These are phyloP conservation scores for Tetrao urogallus DNA, from an alignment of 2,113 vertebrate genomes.

Conservation along the genomic window DNA sequence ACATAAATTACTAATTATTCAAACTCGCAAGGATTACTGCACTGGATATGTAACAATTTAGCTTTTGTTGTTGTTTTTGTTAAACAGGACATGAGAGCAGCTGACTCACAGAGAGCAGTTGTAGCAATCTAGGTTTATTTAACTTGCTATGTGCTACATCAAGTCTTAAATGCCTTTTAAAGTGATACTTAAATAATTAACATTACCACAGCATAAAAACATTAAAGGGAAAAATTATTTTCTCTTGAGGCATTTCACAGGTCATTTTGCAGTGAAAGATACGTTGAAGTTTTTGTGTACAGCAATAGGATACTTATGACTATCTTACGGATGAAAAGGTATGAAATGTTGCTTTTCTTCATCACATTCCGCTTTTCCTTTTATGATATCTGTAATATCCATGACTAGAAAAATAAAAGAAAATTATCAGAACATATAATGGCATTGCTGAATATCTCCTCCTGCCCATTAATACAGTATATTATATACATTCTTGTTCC, in stretches of 20 bases:
- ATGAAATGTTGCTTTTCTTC: conserved; percentile 98
- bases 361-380: conserved; percentile 93
- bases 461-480: neutral
- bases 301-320: neutral
- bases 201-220: neutral
- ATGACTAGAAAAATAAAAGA: conserved; percentile 83
- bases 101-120: neutral
- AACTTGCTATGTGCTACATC: neutral
- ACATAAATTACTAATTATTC: neutral
- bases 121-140: neutral
- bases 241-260: neutral
- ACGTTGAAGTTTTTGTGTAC: neutral
- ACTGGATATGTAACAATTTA: neutral
- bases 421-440: neutral
- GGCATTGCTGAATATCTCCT: neutral
- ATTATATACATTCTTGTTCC: neutral
- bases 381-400: conserved; percentile 98
- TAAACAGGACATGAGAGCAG: neutral
- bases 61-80: neutral
- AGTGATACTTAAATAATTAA: neutral
- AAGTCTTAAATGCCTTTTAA: neutral
- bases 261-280: neutral
- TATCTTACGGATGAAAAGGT: conserved; percentile 93
- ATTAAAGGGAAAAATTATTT: neutral
- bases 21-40: neutral